phyloP scores from a whole-genome alignment of 2,113 vertebrate genomes.

The Myotis lucifugus region DNA sequence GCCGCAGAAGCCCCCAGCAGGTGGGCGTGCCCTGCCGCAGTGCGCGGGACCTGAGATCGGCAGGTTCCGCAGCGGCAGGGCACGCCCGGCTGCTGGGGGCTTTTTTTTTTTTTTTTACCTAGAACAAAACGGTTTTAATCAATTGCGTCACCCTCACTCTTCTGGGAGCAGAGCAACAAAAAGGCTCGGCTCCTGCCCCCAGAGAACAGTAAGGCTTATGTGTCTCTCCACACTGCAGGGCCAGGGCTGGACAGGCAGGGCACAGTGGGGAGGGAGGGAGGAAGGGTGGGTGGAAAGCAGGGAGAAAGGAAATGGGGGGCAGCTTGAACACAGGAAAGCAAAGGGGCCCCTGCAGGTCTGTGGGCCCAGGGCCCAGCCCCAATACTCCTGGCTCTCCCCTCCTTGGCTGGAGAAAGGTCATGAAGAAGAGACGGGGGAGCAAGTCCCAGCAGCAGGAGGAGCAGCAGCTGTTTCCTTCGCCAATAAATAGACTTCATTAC shows the following conservation, averaged over 20 bases:
- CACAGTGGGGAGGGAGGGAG: not conserved
- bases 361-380: constrained; percentile 74
- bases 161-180: constrained; percentile 87
- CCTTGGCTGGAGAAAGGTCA: constrained; percentile 74
- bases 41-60: no score
- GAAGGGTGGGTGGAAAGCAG: not conserved
- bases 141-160: constrained; percentile 88
- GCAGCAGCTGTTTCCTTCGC: constrained; percentile 82
- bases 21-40: no score
- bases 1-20: no score
- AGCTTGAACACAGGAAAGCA: constrained; percentile 69
- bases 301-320: constrained; percentile 73
- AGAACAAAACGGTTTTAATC: constrained; percentile 85
- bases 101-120: constrained; percentile 23
- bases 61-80: no score
- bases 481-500: constrained; percentile 86
- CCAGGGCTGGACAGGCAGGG: constrained; percentile 66
- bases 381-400: constrained; percentile 73
- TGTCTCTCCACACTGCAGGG: constrained; percentile 85
- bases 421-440: constrained; percentile 73
- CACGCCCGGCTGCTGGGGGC: no score
- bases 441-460: constrained; percentile 77
- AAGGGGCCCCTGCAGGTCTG: constrained; percentile 54
- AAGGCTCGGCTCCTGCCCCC: constrained; percentile 85
- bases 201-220: constrained; percentile 85